A percentile compares a stretch with the other conserved stretches of the same genome.
Evolutionary conservation across 2,113 vertebrate species (phyloP).

Genomic region (Syrrhaptes paradoxus): DNA sequence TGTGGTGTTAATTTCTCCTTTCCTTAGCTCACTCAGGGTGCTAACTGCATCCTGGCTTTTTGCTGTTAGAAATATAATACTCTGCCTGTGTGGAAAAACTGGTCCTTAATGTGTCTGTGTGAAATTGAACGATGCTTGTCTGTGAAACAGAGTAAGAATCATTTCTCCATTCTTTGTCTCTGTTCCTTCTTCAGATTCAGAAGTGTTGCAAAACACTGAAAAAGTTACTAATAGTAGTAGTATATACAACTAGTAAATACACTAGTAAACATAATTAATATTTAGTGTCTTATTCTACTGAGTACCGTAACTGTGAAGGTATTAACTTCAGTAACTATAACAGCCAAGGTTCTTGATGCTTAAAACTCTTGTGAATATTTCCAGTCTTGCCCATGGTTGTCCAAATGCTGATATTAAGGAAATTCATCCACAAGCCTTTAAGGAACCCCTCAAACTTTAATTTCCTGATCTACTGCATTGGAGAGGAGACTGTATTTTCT

Average conservation of each 20-base stretch:
- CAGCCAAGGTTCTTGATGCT: neutral
- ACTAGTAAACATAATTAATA: neutral
- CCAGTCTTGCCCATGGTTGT: neutral
- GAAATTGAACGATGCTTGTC: neutral
- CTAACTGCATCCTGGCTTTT: neutral
- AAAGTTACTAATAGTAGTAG: neutral
- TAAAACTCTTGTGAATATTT: neutral
- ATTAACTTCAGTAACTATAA: neutral
- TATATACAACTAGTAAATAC: neutral
- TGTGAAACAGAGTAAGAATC: neutral
- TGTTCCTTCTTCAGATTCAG: neutral
- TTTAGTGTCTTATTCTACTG: neutral
- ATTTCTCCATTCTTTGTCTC: neutral
- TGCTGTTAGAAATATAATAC: neutral
- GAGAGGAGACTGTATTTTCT: neutral
- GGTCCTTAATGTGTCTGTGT: neutral
- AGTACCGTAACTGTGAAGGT: neutral
- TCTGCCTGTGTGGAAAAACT: neutral
- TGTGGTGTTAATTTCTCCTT: neutral
- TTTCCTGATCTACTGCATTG: neutral
- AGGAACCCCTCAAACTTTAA: neutral
- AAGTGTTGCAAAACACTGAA: neutral
- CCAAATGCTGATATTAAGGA: neutral
- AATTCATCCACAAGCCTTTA: neutral
- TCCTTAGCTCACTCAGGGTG: neutral